A percentile compares a stretch with the other conserved stretches of the same genome.
These are phyloP conservation scores for Aphelenchoides fujianensis DNA, from an alignment of 1,140 invertebrate species.

Conservation along the genomic window DNA sequence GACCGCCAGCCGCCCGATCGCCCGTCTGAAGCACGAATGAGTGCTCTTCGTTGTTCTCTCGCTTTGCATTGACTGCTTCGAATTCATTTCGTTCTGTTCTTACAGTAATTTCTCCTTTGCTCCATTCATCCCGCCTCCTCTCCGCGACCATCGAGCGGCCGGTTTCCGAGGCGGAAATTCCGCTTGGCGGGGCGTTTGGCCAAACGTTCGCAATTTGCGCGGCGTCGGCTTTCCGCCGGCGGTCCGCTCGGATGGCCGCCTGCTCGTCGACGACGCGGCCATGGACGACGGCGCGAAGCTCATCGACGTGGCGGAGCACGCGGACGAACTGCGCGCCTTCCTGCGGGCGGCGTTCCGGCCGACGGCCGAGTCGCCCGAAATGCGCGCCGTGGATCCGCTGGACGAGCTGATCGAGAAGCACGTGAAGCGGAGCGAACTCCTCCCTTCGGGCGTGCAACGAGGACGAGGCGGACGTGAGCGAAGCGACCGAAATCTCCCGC, in stretches of 20 bases:
- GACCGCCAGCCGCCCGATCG: too few relatives aligned
- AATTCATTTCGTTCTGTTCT: too few relatives aligned
- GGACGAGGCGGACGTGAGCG: conserved; percentile 2
- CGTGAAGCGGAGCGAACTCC: conserved; percentile 5
- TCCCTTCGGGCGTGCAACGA: background rate
- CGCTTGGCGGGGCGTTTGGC: too few relatives aligned
- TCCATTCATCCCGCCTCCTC: too few relatives aligned
- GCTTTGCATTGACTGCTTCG: too few relatives aligned
- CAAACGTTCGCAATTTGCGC: background rate
- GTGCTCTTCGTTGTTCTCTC: too few relatives aligned
- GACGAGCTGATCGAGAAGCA: conserved; percentile 3
- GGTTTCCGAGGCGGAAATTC: too few relatives aligned
- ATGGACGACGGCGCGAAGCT: background rate
- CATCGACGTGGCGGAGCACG: background rate
- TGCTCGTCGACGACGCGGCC: background rate
- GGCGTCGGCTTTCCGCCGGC: background rate
- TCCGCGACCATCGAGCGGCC: too few relatives aligned
- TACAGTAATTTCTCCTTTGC: too few relatives aligned
- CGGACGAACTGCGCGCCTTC: background rate
- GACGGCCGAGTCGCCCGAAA: background rate
- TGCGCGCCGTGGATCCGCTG: background rate
- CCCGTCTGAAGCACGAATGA: too few relatives aligned
- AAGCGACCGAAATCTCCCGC: too few relatives aligned
- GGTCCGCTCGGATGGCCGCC: background rate
- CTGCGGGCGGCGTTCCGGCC: background rate